Evolutionary conservation across 2,113 vertebrate species (phyloP).

Genomic region (Bujurquina vittata): DNA sequence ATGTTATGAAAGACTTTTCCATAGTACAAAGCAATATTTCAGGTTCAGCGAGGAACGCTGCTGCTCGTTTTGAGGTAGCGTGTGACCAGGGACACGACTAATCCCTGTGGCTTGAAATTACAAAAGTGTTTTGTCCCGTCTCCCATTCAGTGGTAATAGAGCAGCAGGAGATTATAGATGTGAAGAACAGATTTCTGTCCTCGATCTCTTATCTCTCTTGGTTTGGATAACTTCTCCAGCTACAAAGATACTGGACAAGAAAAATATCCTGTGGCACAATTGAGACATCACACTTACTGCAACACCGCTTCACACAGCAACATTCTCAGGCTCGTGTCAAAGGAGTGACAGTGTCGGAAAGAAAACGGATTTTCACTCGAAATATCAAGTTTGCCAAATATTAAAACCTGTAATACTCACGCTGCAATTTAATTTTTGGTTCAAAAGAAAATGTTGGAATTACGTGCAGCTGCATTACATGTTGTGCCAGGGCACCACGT

Average conservation of each 20-base stretch:
- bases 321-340: background rate
- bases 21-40: background rate
- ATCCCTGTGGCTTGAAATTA: constrained; percentile 29
- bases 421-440: background rate
- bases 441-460: background rate
- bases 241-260: constrained; percentile 26
- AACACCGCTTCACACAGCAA: constrained; percentile 7
- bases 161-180: constrained; percentile 59
- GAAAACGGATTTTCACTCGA: background rate
- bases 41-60: background rate
- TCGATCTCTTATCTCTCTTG: constrained; percentile 43
- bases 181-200: constrained; percentile 42
- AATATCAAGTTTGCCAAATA: background rate
- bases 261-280: constrained; percentile 28
- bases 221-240: constrained; percentile 6
- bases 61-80: constrained; percentile 4
- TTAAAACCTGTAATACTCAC: background rate
- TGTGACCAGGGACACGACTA: background rate
- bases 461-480: background rate
- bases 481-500: background rate
- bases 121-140: constrained; percentile 47
- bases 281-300: constrained; percentile 26
- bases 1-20: background rate
- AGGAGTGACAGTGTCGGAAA: background rate
- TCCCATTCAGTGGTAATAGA: constrained; percentile 38